A percentile compares a stretch with the other conserved stretches of the same genome.
phyloP scores from a whole-genome alignment of 2,797 vertebrate species.

The Crax fasciolata region DNA sequence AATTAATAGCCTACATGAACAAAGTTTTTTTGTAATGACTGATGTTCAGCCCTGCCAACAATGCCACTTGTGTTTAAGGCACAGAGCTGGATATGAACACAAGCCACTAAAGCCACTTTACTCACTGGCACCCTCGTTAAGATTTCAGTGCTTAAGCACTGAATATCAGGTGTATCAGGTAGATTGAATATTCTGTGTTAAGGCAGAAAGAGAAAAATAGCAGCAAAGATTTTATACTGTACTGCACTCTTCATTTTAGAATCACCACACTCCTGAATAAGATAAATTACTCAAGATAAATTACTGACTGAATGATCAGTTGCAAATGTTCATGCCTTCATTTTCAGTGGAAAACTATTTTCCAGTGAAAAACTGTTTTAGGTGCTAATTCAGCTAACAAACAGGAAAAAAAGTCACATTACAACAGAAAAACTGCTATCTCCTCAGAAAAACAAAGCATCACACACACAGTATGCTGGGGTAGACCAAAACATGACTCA shows the following conservation, averaged over 20 bases:
- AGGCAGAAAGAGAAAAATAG: not conserved
- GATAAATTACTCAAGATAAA: not conserved
- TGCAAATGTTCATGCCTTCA: not conserved
- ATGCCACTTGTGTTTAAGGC: not conserved
- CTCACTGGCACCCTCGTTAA: not conserved
- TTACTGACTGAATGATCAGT: not conserved
- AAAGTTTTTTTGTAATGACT: not conserved
- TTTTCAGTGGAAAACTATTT: not conserved
- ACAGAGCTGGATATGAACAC: not conserved
- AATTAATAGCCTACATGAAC: not conserved
- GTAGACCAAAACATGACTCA: not conserved
- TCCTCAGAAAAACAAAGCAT: not conserved
- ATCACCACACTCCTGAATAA: not conserved
- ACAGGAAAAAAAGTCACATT: not conserved
- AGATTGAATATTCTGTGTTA: not conserved
- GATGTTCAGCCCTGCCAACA: not conserved
- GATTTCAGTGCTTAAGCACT: not conserved
- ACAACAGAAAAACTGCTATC: not conserved
- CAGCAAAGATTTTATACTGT: not conserved
- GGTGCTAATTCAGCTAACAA: not conserved
- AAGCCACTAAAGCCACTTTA: not conserved
- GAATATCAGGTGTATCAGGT: not conserved
- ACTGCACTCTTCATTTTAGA: not conserved
- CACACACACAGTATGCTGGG: accelerated
- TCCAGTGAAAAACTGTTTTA: not conserved